Evolutionary conservation across 2,113 vertebrate genomes (phyloP).

Genomic region (Takifugu bimaculatus): DNA sequence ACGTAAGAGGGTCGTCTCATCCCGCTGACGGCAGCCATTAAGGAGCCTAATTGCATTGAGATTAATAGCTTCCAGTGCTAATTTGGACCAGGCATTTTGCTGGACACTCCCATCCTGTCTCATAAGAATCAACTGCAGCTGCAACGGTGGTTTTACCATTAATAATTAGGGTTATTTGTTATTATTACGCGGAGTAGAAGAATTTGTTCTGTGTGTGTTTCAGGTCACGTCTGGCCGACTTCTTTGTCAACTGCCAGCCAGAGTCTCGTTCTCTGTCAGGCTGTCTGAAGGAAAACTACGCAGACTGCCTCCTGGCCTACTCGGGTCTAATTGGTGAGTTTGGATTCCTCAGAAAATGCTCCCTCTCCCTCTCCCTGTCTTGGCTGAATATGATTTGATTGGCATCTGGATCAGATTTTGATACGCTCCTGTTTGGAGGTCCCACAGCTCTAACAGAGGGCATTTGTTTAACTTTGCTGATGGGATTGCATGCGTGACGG

Average conservation of each 20-base stretch:
- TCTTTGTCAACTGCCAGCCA: conserved; percentile 95
- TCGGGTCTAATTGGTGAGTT: conserved; percentile 94
- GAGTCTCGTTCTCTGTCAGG: conserved; percentile 89
- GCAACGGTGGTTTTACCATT: too few relatives aligned
- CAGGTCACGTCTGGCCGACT: conserved; percentile 97
- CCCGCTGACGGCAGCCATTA: conserved; percentile 29
- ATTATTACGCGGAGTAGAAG: conserved; percentile 1
- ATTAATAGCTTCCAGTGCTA: conserved; percentile 38
- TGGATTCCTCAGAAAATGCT: too few relatives aligned
- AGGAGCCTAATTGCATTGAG: conserved; percentile 42
- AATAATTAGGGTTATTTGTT: too few relatives aligned
- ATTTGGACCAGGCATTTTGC: conserved; percentile 24
- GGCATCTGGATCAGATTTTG: too few relatives aligned
- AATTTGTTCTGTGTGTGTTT: conserved; percentile 24
- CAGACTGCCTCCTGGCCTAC: conserved; percentile 94
- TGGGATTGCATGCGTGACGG: too few relatives aligned
- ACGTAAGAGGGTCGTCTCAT: conserved; percentile 21
- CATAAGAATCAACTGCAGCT: background rate
- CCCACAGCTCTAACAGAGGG: too few relatives aligned
- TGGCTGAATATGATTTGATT: too few relatives aligned
- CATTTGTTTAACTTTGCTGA: too few relatives aligned
- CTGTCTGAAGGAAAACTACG: conserved; percentile 97
- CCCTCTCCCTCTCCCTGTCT: too few relatives aligned
- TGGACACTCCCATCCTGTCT: conserved; percentile 11
- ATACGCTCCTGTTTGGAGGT: too few relatives aligned